Evolutionary conservation across 2,113 vertebrate genomes (phyloP).

Genomic region (Malurus elegans): DNA sequence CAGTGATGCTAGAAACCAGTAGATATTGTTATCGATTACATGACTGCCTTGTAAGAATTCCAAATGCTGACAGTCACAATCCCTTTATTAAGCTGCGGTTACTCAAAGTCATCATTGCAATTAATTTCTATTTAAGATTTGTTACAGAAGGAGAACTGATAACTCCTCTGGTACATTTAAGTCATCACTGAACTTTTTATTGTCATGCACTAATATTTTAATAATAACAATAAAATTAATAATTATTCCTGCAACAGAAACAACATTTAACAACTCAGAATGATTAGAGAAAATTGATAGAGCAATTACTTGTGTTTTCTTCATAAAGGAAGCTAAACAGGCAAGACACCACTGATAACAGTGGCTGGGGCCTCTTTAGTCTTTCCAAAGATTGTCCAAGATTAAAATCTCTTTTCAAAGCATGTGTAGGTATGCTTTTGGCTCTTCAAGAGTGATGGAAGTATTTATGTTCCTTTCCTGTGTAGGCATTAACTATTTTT

Average conservation of each 20-base stretch:
- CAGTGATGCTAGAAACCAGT: neutral
- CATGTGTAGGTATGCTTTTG: neutral
- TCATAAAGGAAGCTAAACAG: neutral
- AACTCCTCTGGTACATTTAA: neutral
- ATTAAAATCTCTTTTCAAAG: neutral
- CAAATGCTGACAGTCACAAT: neutral
- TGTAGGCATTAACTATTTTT: neutral
- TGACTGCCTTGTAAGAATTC: neutral
- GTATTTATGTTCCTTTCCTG: neutral
- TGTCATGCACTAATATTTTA: neutral
- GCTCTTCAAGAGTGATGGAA: neutral
- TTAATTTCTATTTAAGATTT: constrained; percentile 11
- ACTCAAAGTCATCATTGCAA: neutral
- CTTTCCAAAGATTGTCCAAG: neutral
- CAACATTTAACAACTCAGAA: neutral
- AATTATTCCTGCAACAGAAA: neutral
- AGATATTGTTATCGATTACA: neutral
- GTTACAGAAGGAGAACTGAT: neutral
- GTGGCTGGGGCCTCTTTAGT: neutral
- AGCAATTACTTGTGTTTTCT: neutral
- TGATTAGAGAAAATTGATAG: neutral
- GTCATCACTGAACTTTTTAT: neutral
- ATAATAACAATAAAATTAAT: neutral
- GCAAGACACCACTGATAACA: neutral
- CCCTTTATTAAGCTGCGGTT: neutral